phyloP scores from a whole-genome alignment of 2,888 invertebrate species.

The Limnephilus auricula region DNA sequence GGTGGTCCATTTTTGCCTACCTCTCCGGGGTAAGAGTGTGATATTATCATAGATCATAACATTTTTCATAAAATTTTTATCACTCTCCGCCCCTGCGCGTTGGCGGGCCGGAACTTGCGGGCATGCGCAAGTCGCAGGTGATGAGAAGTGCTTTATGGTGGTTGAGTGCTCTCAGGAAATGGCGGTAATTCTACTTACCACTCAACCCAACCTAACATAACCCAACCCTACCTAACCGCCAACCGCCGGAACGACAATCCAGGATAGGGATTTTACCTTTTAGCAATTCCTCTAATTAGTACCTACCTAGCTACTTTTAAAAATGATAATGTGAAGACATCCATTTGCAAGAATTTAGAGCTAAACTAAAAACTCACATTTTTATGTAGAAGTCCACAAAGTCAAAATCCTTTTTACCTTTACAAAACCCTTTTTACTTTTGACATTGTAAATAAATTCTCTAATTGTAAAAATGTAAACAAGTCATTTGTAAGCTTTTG shows the following conservation, averaged over 20 bases:
- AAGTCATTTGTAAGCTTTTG: no score
- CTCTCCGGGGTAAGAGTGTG: no score
- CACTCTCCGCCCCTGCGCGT: neutral
- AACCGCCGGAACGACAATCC: constrained; percentile 10
- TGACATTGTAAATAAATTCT: no score
- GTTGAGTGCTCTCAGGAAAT: constrained; percentile 5
- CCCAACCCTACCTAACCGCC: neutral
- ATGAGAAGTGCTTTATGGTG: constrained; percentile 28
- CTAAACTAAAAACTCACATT: no score
- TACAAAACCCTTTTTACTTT: no score
- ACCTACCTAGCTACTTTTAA: neutral
- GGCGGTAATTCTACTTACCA: neutral
- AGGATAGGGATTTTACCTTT: neutral
- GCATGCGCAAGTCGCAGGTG: constrained; percentile 6
- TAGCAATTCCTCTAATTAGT: neutral
- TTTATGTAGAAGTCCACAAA: no score
- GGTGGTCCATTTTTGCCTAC: no score
- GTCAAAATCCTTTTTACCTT: no score
- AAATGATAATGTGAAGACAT: neutral
- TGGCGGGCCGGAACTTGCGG: neutral
- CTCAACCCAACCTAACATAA: no score
- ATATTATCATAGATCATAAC: neutral
- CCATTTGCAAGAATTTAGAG: no score
- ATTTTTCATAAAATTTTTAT: neutral
- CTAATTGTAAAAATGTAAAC: no score